These are phyloP conservation scores for Atlantisia rogersi DNA, from an alignment of 2,113 vertebrate genomes.

Conservation along the genomic window DNA sequence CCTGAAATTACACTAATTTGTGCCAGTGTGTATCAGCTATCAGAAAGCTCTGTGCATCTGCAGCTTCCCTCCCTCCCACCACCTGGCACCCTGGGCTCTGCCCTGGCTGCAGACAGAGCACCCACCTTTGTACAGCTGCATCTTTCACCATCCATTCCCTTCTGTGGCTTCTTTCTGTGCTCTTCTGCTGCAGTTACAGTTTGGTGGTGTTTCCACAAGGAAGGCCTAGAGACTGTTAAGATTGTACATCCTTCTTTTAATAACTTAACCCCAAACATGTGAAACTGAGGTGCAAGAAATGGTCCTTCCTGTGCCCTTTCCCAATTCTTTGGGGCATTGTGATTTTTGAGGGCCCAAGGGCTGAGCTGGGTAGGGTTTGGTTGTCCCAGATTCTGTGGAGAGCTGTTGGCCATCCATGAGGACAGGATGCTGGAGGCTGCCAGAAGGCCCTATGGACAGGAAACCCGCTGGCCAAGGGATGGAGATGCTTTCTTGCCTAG, in stretches of 20 bases:
- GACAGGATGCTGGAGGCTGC: neutral
- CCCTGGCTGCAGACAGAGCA: neutral
- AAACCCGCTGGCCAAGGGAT: neutral
- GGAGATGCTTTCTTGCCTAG: neutral
- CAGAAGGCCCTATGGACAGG: fast-evolving
- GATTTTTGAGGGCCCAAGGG: neutral
- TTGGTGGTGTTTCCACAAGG: neutral
- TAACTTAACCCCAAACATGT: neutral
- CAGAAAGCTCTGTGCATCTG: neutral
- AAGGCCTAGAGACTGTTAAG: neutral
- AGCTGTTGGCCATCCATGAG: neutral
- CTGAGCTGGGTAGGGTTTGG: neutral
- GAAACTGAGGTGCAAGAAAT: neutral
- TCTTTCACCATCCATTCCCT: neutral
- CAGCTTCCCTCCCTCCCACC: neutral
- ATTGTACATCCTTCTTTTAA: neutral
- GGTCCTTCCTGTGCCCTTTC: fast-evolving
- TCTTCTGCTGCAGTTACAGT: neutral
- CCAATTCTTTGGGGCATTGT: no score
- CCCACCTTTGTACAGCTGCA: fast-evolving
- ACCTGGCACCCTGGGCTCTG: neutral
- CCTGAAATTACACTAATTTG: neutral
- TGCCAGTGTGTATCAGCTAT: neutral
- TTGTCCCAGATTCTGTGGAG: neutral
- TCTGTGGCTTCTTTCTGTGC: neutral